Conservation (phyloP, 2,888 invertebrate genomes). For the Furcula furcula region DNA sequence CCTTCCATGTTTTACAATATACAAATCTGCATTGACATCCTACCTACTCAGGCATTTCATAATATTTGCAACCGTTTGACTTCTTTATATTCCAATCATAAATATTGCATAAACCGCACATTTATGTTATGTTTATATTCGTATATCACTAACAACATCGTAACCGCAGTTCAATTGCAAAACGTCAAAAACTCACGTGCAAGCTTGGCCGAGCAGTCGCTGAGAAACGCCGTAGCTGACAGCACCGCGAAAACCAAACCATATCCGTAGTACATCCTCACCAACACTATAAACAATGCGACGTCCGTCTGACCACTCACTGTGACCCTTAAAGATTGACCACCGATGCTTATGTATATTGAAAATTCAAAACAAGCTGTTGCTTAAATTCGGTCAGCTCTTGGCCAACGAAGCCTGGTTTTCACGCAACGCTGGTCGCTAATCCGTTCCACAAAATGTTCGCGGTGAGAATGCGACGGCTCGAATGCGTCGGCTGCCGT, state of each 20-base stretch:
- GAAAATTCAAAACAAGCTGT: conserved; percentile 66
- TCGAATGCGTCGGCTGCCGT: conserved; percentile 35
- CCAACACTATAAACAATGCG: conserved; percentile 33
- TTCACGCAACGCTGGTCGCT: conserved; percentile 68
- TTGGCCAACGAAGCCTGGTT: conserved; percentile 69
- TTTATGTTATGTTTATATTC: too few relatives aligned
- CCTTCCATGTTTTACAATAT: too few relatives aligned
- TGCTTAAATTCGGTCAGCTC: conserved; percentile 69
- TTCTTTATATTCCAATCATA: too few relatives aligned
- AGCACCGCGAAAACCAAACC: conserved; percentile 51
- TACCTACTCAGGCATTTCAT: too few relatives aligned
- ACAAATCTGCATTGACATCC: too few relatives aligned
- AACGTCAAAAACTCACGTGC: conserved; percentile 60
- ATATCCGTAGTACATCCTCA: conserved; percentile 62
- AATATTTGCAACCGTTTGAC: too few relatives aligned
- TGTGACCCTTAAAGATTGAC: conserved; percentile 48
- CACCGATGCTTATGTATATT: conserved; percentile 61
- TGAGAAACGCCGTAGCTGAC: conserved; percentile 43
- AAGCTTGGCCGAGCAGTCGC: conserved; percentile 50
- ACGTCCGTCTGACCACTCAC: conserved; percentile 41
- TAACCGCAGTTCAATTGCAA: conserved; percentile 3
- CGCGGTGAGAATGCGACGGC: conserved; percentile 32
- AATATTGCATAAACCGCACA: too few relatives aligned
- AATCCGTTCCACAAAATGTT: conserved; percentile 63
- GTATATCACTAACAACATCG: conserved; percentile 7